Percentiles rank a stretch among this genome's conserved stretches.
These are phyloP conservation scores for Antennarius striatus DNA, from an alignment of 2,113 vertebrate genomes.

Conservation along the genomic window DNA sequence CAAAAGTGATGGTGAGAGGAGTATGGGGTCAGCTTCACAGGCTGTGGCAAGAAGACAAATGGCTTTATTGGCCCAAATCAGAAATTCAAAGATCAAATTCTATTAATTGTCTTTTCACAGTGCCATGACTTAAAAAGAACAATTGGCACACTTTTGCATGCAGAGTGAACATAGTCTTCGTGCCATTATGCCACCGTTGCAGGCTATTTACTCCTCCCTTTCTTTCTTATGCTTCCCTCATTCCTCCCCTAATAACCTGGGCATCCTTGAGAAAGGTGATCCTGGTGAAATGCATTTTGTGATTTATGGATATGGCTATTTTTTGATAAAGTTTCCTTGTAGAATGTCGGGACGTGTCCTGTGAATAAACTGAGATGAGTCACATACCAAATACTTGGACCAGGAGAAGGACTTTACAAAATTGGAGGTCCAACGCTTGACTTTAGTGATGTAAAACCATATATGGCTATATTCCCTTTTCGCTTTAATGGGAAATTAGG, in stretches of 20 bases:
- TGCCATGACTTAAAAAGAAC: too few relatives aligned
- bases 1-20: too few relatives aligned
- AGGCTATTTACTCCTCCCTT: background rate
- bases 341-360: slow-evolving; percentile 26
- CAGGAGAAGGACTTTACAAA: slow-evolving; percentile 9
- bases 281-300: slow-evolving; percentile 35
- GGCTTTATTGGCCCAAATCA: too few relatives aligned
- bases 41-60: too few relatives aligned
- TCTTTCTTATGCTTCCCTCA: slow-evolving; percentile 9
- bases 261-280: slow-evolving; percentile 19
- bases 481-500: slow-evolving; percentile 5
- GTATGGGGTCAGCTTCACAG: too few relatives aligned
- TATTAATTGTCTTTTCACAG: too few relatives aligned
- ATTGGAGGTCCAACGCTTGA: background rate
- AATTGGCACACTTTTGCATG: too few relatives aligned
- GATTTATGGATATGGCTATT: slow-evolving; percentile 29
- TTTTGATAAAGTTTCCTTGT: slow-evolving; percentile 40
- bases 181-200: background rate
- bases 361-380: slow-evolving; percentile 27
- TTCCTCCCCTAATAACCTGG: slow-evolving; percentile 22
- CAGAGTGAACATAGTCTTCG: too few relatives aligned
- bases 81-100: too few relatives aligned
- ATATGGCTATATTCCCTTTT: background rate
- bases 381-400: slow-evolving; percentile 23
- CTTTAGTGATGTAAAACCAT: background rate